Conservation (phyloP, 2,797 vertebrate species). For the Halcyon chelicuti region DNA sequence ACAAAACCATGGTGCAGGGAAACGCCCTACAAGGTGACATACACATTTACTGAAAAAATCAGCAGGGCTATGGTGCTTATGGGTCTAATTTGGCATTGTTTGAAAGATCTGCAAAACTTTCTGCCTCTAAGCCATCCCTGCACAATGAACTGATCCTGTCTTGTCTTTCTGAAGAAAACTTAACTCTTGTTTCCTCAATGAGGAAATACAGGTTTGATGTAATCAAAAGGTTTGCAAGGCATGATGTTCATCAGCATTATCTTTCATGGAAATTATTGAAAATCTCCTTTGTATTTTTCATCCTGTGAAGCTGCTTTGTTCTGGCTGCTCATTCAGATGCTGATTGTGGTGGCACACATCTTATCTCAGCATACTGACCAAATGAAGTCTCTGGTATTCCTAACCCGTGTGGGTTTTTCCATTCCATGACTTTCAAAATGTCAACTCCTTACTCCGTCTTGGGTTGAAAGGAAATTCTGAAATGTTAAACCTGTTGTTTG, state of each 20-base stretch:
- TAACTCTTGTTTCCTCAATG: not conserved
- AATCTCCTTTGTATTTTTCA: not conserved
- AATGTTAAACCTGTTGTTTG: not conserved
- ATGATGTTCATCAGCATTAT: not conserved
- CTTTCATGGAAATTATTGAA: not conserved
- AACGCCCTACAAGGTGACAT: not conserved
- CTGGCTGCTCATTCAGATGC: not conserved
- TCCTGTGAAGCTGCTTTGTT: not conserved
- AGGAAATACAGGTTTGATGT: not conserved
- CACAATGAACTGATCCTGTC: not conserved
- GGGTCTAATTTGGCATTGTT: not conserved
- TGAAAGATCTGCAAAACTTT: not conserved
- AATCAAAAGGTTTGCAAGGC: not conserved
- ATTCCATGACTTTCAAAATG: not conserved
- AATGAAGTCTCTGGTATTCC: not conserved
- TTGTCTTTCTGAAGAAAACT: not conserved
- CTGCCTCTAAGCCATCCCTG: not conserved
- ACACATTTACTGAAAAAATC: not conserved
- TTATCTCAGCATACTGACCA: not conserved
- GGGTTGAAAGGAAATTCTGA: not conserved
- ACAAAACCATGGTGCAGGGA: slow-evolving; percentile 16
- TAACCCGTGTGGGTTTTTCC: rapidly evolving
- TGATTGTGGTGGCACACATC: not conserved
- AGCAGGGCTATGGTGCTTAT: not conserved
- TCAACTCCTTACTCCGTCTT: not conserved